Evolutionary conservation across 2,113 vertebrate species (phyloP), one percentile per base, ranked within the genome.

Genomic region (Sturnira hondurensis): DNA sequence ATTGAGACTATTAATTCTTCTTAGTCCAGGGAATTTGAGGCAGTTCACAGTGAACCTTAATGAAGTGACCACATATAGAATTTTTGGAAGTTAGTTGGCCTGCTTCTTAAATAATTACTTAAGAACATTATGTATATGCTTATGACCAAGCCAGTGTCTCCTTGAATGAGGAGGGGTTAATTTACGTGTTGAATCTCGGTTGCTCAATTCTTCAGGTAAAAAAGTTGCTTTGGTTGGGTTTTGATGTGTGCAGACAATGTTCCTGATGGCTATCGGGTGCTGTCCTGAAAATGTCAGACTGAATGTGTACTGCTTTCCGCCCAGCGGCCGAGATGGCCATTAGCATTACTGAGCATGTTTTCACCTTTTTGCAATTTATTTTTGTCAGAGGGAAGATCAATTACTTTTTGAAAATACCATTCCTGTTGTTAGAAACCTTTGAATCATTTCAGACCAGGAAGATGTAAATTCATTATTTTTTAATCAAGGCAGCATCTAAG

Each of bases 301-400:
- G 1, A 58, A 22, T 5, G 56, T 36, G 10, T 31, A n/a, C 26
- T 87, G 36, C n/a, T 76, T 67, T 82, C n/a, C 85, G 33, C 36
- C 88, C 28, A 93, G n/a, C 28, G 68, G 73, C 28, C n/a, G 47
- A 83, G 78, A 24, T 0, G 43, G 67, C 41, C 93, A 93, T 97
- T 92, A 97, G n/a, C 61, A 43, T 41, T 92, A 63, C 83, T 8
- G 7, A 93, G 80, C 54, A 61, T 93, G 94, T 67, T 67, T 97
- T 50, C 86, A 89, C 85, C 86, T 93, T 86, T 70, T 47, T 83
- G 76, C 38, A 95, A 86, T 96, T 95, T 97, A 95, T 97, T 98
- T 98, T 97, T 87, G 81, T 97, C 91, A 96, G 95, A 93, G 78
- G 31, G 63, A 97, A 98, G 94, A 98, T 98, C 98, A 96, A 98